Evolutionary conservation across 1,140 invertebrate species (phyloP), one percentile per base, ranked within the genome.

Genomic region (Lerema accius): DNA sequence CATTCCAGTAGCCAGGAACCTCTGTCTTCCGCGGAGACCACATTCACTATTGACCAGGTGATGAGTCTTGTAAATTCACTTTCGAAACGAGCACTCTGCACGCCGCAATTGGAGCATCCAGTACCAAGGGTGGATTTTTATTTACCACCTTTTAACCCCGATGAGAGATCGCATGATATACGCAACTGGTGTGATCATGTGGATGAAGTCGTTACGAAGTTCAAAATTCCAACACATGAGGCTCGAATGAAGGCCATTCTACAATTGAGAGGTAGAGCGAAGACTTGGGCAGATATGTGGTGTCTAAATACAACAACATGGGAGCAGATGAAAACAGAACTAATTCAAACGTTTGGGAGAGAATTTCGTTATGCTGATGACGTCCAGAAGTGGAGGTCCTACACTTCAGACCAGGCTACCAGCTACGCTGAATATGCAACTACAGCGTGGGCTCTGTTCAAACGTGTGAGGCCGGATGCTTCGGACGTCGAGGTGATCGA

Each of bases 311-410:
- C 67, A 0, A 71, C 68, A 1, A 67, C 66, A 4, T 78, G 68
- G 66, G 17, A 73, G 5, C 48, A 75, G 62, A 42, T 77, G 14
- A 73, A 73, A 53, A 17, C 42, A 23, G 61, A 71, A 1, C 39
- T 74, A 0, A 74, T 71, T 45, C 53, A 39, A 4, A 65, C 64
- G 0, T 76, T 76, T 50, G 55, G 58, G 3, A 63, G 49, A 40
- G 68, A 73, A 19, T 73, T 73, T 26, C 64, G 71, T 13, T 71
- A 76, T 61, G 59, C 55, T 7, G 74, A 71, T 37, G 71, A 77
- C 17, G 64, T 76, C 0, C 62, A 67, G 10, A 63, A 66, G 14
- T 73, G 68, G 71, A 43, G 71, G 0, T 46, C 1, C 61, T 77
- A 63, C 42, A 77, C 69, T 0, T 72, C 67, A 0, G 65, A 74